Evolutionary conservation across 2,888 invertebrate species (phyloP).

Genomic region (Nesidiocoris tenuis): DNA sequence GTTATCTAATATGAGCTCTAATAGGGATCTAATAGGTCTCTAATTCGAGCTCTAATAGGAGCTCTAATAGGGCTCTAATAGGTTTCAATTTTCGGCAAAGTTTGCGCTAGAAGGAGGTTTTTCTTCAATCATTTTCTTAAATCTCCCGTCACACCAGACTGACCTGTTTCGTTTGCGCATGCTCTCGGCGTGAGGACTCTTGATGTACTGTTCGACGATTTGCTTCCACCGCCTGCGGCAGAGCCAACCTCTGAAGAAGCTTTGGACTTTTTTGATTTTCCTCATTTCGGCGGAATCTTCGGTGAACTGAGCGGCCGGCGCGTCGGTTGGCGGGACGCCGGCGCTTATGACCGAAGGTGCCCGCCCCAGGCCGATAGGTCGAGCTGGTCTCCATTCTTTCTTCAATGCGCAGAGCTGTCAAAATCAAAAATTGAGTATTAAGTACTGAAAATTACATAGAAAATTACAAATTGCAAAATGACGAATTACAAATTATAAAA

Average conservation of each 20-base stretch:
- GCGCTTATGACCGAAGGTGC: constrained; percentile 43
- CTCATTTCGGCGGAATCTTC: constrained; percentile 72
- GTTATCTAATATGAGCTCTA: too few species aligned
- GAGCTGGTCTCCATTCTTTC: constrained; percentile 70
- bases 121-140: too few species aligned
- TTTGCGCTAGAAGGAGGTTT: too few species aligned
- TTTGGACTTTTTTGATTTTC: constrained; percentile 87
- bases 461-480: not conserved
- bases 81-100: too few species aligned
- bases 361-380: constrained; percentile 47
- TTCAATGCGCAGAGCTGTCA: constrained; percentile 75
- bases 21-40: too few species aligned
- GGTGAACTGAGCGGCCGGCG: constrained; percentile 57
- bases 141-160: constrained; percentile 2
- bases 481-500: not conserved
- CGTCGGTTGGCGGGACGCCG: constrained; percentile 46
- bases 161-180: constrained; percentile 89
- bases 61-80: too few species aligned
- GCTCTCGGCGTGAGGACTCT: constrained; percentile 89
- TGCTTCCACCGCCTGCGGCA: constrained; percentile 91
- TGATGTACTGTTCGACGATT: constrained; percentile 91
- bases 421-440: not conserved
- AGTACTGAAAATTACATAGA: too few species aligned
- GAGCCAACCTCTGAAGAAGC: constrained; percentile 91
- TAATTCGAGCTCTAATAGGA: too few species aligned